phyloP scores from a whole-genome alignment of 2,888 invertebrate genomes.

The Chelonus formosanus region DNA sequence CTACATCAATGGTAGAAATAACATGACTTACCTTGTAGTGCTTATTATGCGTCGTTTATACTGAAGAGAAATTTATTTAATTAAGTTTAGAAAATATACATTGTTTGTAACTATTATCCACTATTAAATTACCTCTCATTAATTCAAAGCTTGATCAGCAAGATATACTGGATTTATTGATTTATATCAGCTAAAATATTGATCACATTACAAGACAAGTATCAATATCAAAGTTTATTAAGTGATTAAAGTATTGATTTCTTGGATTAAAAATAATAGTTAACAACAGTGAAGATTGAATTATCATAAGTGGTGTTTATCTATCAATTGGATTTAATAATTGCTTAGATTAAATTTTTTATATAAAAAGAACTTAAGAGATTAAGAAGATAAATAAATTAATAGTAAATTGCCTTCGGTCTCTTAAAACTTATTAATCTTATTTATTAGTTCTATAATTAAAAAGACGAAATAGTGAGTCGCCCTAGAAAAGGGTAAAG shows the following conservation, averaged over 20 bases:
- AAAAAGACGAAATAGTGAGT: slow-evolving; percentile 47
- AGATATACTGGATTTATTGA: too few relatives aligned
- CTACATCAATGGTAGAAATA: slow-evolving; percentile 50
- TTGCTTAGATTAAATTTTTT: background rate
- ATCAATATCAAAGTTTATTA: too few relatives aligned
- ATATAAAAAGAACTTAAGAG: slow-evolving; percentile 14
- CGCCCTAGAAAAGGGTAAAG: slow-evolving; percentile 44
- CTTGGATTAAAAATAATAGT: too few relatives aligned
- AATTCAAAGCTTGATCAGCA: too few relatives aligned
- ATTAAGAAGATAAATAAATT: background rate
- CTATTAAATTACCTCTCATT: too few relatives aligned
- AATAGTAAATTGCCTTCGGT: slow-evolving; percentile 32
- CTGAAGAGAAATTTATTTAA: slow-evolving; percentile 8
- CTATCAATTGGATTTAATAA: too few relatives aligned
- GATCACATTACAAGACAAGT: too few relatives aligned
- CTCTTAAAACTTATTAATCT: slow-evolving; percentile 41
- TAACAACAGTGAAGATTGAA: too few relatives aligned
- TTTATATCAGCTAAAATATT: too few relatives aligned
- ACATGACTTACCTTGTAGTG: slow-evolving; percentile 45
- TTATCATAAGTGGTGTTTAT: too few relatives aligned
- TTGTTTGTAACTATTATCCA: too few relatives aligned
- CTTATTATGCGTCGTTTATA: slow-evolving; percentile 48
- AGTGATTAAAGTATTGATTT: too few relatives aligned
- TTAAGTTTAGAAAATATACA: background rate
- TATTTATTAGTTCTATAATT: slow-evolving; percentile 47